phyloP scores from a whole-genome alignment of 2,113 vertebrate genomes.

The Dryoscopus gambensis region DNA sequence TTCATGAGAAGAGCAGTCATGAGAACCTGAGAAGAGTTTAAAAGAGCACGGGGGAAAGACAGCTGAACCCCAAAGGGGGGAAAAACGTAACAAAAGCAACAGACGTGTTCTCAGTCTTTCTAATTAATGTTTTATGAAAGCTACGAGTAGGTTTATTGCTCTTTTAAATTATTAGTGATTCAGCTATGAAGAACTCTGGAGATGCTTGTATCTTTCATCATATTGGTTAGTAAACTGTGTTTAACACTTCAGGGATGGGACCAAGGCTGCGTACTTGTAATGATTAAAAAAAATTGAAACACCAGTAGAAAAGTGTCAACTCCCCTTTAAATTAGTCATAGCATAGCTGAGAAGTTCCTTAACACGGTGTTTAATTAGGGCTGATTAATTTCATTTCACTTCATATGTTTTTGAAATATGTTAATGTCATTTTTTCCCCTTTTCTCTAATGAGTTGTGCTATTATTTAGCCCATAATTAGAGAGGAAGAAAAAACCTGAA shows the following conservation, averaged over 20 bases:
- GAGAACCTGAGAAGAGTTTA: background rate
- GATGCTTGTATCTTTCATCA: slow-evolving; percentile 18
- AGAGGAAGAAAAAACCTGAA: background rate
- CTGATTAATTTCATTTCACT: background rate
- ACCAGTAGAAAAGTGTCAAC: background rate
- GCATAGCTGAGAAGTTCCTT: background rate
- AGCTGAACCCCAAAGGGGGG: background rate
- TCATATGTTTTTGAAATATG: background rate
- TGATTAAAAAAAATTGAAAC: background rate
- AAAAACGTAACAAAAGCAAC: background rate
- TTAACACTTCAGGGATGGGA: background rate
- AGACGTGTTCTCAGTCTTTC: slow-evolving; percentile 12
- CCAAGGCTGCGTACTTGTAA: background rate
- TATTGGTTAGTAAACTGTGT: background rate
- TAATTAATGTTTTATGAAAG: slow-evolving; percentile 49
- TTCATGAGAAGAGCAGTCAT: background rate
- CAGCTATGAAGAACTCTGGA: background rate
- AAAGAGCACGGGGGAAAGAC: background rate
- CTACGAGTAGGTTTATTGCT: slow-evolving; percentile 12
- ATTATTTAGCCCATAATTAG: background rate
- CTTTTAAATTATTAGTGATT: slow-evolving; percentile 49
- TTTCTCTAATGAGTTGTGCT: background rate
- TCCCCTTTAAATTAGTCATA: background rate
- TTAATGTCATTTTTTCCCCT: background rate
- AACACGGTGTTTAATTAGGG: background rate